Evolutionary conservation across 1,140 invertebrate genomes (phyloP).

Genomic region (Cecropterus lyciades): DNA sequence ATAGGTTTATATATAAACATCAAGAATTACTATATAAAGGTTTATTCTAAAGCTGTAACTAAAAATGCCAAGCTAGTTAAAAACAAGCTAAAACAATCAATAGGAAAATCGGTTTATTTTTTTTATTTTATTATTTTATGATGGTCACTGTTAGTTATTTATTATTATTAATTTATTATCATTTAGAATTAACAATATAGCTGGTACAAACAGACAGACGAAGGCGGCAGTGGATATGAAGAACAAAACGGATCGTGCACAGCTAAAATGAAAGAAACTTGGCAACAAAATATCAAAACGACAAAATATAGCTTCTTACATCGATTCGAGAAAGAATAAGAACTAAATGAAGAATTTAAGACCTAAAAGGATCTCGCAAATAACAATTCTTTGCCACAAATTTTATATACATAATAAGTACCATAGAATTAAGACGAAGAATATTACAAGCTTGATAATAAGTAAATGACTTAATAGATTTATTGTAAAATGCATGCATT

Average conservation of each 20-base stretch:
- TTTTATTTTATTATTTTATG: slow-evolving; percentile 7
- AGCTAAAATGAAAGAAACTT: neutral
- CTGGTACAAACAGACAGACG: slow-evolving; percentile 34
- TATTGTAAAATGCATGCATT: too few species aligned
- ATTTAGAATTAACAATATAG: slow-evolving; percentile 8
- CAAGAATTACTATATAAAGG: neutral
- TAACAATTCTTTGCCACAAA: neutral
- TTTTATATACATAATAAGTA: neutral
- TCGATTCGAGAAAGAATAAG: neutral
- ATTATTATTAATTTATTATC: slow-evolving; percentile 1
- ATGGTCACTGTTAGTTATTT: neutral
- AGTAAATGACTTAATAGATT: too few species aligned
- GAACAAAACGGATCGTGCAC: slow-evolving; percentile 10
- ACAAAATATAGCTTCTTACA: slow-evolving; percentile 6
- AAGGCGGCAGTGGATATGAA: slow-evolving; percentile 28
- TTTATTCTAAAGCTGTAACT: slow-evolving; percentile 11
- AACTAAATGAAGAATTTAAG: slow-evolving; percentile 1
- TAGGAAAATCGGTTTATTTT: too few species aligned
- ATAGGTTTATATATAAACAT: neutral
- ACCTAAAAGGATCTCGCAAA: neutral
- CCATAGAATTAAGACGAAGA: too few species aligned
- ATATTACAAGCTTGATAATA: too few species aligned
- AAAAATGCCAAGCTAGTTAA: slow-evolving; percentile 20
- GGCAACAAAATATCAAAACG: slow-evolving; percentile 9
- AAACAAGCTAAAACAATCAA: slow-evolving; percentile 22